Base-by-base conservation (phyloP, 2,888 invertebrate species). In the Pseudoips prasinana region DNA sequence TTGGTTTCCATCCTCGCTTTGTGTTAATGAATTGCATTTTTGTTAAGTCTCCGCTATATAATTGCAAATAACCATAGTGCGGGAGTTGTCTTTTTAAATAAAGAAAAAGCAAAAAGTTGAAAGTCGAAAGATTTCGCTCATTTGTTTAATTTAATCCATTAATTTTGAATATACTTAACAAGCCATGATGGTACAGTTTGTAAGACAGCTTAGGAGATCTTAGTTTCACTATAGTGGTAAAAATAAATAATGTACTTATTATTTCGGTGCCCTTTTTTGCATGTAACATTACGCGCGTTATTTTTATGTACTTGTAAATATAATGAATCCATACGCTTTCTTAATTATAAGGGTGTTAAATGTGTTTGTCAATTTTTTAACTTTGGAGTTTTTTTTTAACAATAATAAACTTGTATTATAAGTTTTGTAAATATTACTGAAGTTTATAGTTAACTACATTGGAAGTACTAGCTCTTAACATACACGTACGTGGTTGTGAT, bases 241-340 rank as follows among this genome's bases (percentile, higher is more conserved):
- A 3, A 14, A 14, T 14, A 14, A 61, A 64, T 64, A 64, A 69
- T 68, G 82, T 86, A 85, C 83, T 85, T 86, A 83, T 77, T 64
- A 65, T 74, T 79, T 78, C 58, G 74, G 78, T 79, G 77, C 79
- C 80, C 80, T 74, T 61, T 50, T 79, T 85, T 80, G 78, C 81
- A 73, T 82, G 76, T 80, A 80, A 79, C 59, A 74, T 70, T 72
- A 70, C 64, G 72, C 67, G 74, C 69, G 58, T 71, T 81, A 73
- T 69, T 58, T 70, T 63, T 68, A 67, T 64, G 65, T 78, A 78
- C 67, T 62, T 86, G 84, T 87, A 87, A 78, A 87, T 86, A 87
- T 50, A 64, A 86, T 74, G 87, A 87, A 88, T 87, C 88, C 84
- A 86, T 86, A 85, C 87, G 87, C 87, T 88, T 88, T 87, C 77